Evolutionary conservation across 2,113 vertebrate species (phyloP).

Genomic region (Cynopterus brachyotis): DNA sequence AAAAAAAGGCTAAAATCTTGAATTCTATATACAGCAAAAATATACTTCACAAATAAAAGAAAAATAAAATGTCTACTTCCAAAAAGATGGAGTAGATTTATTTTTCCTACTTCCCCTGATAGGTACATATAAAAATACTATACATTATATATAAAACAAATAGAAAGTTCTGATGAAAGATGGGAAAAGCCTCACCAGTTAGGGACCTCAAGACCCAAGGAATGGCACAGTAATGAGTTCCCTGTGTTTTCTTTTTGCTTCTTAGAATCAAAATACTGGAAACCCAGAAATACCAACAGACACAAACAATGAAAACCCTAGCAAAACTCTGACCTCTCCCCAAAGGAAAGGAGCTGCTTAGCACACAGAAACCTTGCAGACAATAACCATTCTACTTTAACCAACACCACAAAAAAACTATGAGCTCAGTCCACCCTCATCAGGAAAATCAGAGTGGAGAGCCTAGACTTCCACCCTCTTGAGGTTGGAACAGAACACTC

Average conservation of each 20-base stretch:
- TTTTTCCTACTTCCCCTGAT: not conserved
- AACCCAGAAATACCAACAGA: not conserved
- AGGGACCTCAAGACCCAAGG: not conserved
- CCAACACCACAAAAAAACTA: not conserved
- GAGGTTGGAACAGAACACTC: not conserved
- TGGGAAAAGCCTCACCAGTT: not conserved
- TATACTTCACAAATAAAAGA: not conserved
- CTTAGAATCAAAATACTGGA: not conserved
- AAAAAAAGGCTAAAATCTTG: not conserved
- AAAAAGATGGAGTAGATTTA: not conserved
- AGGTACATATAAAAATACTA: not conserved
- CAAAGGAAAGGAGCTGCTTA: not conserved
- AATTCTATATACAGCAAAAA: not conserved
- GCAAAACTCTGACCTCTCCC: not conserved
- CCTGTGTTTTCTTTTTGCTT: not conserved
- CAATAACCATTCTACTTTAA: not conserved
- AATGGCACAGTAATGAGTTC: not conserved
- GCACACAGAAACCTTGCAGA: not conserved
- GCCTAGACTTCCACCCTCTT: not conserved
- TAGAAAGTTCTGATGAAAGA: not conserved
- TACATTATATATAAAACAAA: not conserved
- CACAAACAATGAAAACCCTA: not conserved
- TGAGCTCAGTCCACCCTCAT: not conserved
- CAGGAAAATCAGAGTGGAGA: not conserved
- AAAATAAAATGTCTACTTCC: not conserved